phyloP scores from a whole-genome alignment of 2,888 invertebrate genomes.

The Lottia gigantea region DNA sequence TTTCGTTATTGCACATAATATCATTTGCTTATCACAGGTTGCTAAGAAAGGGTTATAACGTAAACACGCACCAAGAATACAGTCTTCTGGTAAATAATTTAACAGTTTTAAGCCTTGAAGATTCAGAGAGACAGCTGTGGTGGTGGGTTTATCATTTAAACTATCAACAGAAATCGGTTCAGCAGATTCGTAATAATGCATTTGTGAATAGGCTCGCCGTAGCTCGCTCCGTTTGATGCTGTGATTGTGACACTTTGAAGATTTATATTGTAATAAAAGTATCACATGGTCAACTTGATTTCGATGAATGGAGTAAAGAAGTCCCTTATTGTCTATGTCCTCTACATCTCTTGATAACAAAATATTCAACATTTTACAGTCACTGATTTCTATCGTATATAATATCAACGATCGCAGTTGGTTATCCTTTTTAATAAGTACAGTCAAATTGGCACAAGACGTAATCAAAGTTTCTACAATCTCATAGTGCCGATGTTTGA shows the following conservation, averaged over 20 bases:
- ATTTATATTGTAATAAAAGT: conserved; percentile 85
- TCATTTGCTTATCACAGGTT: conserved; percentile 72
- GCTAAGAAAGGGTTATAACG: conserved; percentile 86
- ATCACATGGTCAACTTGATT: conserved; percentile 78
- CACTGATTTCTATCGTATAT: conserved; percentile 78
- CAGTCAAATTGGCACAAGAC: conserved; percentile 85
- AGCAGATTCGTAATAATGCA: background rate
- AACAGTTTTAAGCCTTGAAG: conserved; percentile 83
- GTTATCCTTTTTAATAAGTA: conserved; percentile 71
- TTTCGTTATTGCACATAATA: conserved; percentile 91
- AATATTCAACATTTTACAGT: conserved; percentile 80
- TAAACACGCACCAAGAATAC: conserved; percentile 86
- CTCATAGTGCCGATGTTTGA: conserved; percentile 69
- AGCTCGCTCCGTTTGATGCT: conserved; percentile 90
- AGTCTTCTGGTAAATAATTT: conserved; percentile 77
- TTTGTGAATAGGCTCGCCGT: conserved; percentile 65
- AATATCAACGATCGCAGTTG: conserved; percentile 69
- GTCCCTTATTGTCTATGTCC: conserved; percentile 85
- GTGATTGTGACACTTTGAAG: conserved; percentile 86
- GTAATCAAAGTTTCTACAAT: conserved; percentile 81
- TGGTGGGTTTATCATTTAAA: conserved; percentile 40
- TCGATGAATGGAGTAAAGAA: conserved; percentile 80
- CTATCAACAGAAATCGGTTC: conserved; percentile 73
- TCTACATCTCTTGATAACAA: conserved; percentile 84
- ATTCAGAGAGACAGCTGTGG: conserved; percentile 80